Evolutionary conservation across 1,140 invertebrate genomes (phyloP).

Genomic region (Monomorium pharaonis): DNA sequence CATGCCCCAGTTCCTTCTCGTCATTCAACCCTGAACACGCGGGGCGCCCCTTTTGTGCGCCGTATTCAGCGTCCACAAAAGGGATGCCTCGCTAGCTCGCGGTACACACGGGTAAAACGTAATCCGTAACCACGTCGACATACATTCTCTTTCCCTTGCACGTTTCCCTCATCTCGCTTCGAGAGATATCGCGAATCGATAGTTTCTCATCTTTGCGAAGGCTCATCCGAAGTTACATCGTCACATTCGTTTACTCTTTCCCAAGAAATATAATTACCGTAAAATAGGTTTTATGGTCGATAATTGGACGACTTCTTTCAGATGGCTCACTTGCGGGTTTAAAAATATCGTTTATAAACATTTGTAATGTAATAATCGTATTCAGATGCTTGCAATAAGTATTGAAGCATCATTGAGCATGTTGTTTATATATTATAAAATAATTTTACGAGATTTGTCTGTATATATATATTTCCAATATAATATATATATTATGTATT

Average conservation of each 20-base stretch:
- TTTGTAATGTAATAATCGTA: neutral
- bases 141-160: neutral
- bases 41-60: constrained; percentile 41
- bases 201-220: constrained; percentile 78
- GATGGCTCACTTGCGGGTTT: neutral
- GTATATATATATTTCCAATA: too few species aligned
- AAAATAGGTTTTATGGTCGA: constrained; percentile 24
- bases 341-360: neutral
- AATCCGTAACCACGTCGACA: constrained; percentile 42
- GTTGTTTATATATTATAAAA: neutral
- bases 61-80: constrained; percentile 47
- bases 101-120: neutral
- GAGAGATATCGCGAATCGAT: constrained; percentile 44
- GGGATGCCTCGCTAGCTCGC: neutral
- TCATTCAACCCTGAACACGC: constrained; percentile 47
- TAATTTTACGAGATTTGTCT: too few species aligned
- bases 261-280: constrained; percentile 24
- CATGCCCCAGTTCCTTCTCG: constrained; percentile 53
- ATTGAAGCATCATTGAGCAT: neutral
- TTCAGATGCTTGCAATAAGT: neutral
- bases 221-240: constrained; percentile 13
- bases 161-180: constrained; percentile 53
- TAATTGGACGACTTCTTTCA: constrained; percentile 10
- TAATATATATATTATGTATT: too few species aligned
- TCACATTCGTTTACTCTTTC: constrained; percentile 18